These are phyloP conservation scores for Cataglyphis hispanica DNA, from an alignment of 1,140 invertebrate species.

Conservation along the genomic window DNA sequence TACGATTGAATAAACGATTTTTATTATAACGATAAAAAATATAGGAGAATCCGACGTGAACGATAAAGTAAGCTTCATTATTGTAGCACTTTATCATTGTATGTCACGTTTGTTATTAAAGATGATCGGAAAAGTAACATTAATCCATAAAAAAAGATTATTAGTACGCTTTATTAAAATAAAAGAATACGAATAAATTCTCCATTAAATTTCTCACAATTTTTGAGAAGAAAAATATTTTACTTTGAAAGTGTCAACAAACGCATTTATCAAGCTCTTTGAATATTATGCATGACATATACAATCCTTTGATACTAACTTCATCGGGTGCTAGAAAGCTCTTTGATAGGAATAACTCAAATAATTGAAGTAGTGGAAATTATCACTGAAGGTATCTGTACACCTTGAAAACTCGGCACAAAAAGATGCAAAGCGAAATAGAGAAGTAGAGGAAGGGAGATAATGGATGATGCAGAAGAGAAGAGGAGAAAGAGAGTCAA, in stretches of 20 bases:
- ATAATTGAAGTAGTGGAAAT: conserved; percentile 71
- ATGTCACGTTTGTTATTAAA: not conserved
- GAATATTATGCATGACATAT: conserved; percentile 13
- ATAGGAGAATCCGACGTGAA: conserved; percentile 13
- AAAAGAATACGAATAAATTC: conserved; percentile 25
- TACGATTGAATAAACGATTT: conserved; percentile 50
- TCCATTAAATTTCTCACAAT: not conserved
- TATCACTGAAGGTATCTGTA: conserved; percentile 53
- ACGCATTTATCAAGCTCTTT: not conserved
- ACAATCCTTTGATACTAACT: not conserved
- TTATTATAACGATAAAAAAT: conserved; percentile 44
- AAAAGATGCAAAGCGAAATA: conserved; percentile 58
- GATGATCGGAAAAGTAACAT: not conserved
- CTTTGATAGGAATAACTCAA: conserved; percentile 64
- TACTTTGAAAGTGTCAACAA: not conserved
- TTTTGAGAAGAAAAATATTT: not conserved
- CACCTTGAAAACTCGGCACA: conserved; percentile 17
- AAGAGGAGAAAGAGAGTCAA: conserved; percentile 55
- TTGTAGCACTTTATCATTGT: conserved; percentile 5
- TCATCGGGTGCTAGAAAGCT: conserved; percentile 28
- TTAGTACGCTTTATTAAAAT: not conserved
- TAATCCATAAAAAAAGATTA: not conserved
- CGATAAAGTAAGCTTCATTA: not conserved
- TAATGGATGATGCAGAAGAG: conserved; percentile 7
- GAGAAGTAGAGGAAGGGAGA: conserved; percentile 53